Percentiles rank a stretch among this genome's conserved stretches.
Evolutionary conservation across 2,888 invertebrate species (phyloP).

Genomic region (Blera fallax): DNA sequence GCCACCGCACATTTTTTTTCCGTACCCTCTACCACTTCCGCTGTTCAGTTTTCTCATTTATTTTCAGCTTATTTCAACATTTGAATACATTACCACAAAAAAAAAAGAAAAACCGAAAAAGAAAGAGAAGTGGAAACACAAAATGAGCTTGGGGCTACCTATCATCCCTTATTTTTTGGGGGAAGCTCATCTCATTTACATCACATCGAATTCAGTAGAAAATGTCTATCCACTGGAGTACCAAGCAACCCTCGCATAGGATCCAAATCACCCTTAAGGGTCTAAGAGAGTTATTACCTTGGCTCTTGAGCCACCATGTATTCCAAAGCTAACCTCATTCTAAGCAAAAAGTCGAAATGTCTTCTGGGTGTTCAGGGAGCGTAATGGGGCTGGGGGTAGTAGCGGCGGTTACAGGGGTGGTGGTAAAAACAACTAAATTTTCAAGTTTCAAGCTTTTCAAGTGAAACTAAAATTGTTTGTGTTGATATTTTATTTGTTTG

Average conservation of each 20-base stretch:
- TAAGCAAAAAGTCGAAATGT: slow-evolving; percentile 41
- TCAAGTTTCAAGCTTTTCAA: slow-evolving; percentile 54
- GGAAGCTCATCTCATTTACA: slow-evolving; percentile 63
- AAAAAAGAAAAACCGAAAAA: slow-evolving; percentile 9
- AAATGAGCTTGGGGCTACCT: slow-evolving; percentile 54
- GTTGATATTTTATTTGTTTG: slow-evolving; percentile 66
- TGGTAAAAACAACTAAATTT: slow-evolving; percentile 54
- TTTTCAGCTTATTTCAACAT: slow-evolving; percentile 68
- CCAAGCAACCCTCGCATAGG: slow-evolving; percentile 1
- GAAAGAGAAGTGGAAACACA: slow-evolving; percentile 17
- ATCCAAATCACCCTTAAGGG: slow-evolving; percentile 48
- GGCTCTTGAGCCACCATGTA: slow-evolving; percentile 50
- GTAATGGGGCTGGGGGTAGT: neutral
- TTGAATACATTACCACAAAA: slow-evolving; percentile 64
- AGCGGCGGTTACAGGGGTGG: neutral
- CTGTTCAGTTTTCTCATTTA: slow-evolving; percentile 64
- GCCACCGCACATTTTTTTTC: slow-evolving; percentile 36
- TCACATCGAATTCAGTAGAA: slow-evolving; percentile 53
- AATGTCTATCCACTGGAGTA: slow-evolving; percentile 20
- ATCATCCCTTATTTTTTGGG: slow-evolving; percentile 46
- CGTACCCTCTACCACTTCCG: slow-evolving; percentile 17
- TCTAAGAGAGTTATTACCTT: slow-evolving; percentile 64
- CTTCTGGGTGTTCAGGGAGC: slow-evolving; percentile 38
- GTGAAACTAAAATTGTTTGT: slow-evolving; percentile 65
- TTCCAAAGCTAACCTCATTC: slow-evolving; percentile 20